Conservation (phyloP, 2,888 invertebrate species). For the Agonopterix heracliana region DNA sequence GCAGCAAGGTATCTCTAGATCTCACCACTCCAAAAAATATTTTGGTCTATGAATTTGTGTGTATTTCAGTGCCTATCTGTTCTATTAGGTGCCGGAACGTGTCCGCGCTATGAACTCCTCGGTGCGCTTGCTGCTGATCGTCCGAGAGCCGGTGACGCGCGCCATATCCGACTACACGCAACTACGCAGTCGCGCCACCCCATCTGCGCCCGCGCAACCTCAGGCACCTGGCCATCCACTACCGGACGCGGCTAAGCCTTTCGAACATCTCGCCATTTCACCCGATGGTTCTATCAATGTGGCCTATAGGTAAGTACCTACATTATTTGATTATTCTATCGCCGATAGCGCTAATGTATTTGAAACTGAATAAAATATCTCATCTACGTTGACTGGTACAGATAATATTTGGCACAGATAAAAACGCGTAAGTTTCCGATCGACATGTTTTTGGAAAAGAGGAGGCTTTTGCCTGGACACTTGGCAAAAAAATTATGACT, state of each 20-base stretch:
- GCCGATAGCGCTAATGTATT: neutral
- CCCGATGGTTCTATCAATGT: slow-evolving; percentile 90
- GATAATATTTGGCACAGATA: too few relatives aligned
- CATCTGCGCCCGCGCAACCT: slow-evolving; percentile 77
- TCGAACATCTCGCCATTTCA: slow-evolving; percentile 88
- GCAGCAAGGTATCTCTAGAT: too few relatives aligned
- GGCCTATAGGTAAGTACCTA: slow-evolving; percentile 76
- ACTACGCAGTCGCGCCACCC: slow-evolving; percentile 87
- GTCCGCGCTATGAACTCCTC: slow-evolving; percentile 96
- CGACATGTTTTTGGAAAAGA: too few relatives aligned
- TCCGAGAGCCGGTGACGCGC: slow-evolving; percentile 96
- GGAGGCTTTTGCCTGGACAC: too few relatives aligned
- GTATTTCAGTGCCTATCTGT: too few relatives aligned
- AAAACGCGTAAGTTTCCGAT: too few relatives aligned
- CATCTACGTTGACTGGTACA: too few relatives aligned
- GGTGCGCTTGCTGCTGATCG: slow-evolving; percentile 93
- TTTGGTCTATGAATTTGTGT: too few relatives aligned
- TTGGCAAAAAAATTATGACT: too few relatives aligned
- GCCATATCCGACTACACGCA: slow-evolving; percentile 98
- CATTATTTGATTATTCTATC: neutral
- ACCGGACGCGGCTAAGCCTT: slow-evolving; percentile 75
- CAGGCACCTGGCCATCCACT: slow-evolving; percentile 44
- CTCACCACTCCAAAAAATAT: too few relatives aligned
- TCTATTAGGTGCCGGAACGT: slow-evolving; percentile 88
- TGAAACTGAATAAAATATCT: too few relatives aligned